Base-by-base conservation (phyloP, 1,140 invertebrate species). In the Drosophila equinoxialis region DNA sequence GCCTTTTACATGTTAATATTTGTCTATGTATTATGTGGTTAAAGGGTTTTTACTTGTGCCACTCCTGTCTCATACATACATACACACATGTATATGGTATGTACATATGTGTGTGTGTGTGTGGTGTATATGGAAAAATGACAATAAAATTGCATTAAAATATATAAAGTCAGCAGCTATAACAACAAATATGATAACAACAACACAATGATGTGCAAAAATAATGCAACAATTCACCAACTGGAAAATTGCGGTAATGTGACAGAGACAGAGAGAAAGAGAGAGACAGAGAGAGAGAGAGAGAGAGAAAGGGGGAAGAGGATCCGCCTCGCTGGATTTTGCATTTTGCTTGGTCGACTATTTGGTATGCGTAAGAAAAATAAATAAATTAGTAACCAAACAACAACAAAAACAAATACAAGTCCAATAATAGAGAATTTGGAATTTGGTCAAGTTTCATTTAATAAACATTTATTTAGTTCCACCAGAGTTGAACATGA, bases 71-170 rank as follows among this genome's bases (percentile, higher is more conserved):
- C 1, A 30, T 35, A 30, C 23, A 30, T 35, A 30, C 23, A 23
- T 26, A 26, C 23, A 26, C 23, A 26, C 23, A 4, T 26, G 23
- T 48, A 57, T 14, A 17, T 48, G 2, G 3, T 58, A 57, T 11
- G 41, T 35, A 37, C 39, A 37, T 60, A 33, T 37, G 5, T 37
- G 10, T 10, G 6, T 17, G 23, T 41, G 7, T 23, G n/a, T 41
- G 62, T 71, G 61, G 6, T 23, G 17, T 60, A 48, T 69, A 78
- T 68, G 82, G 74, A 86, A 75, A 42, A 72, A 86, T 86, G 74
- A 79, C 75, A 86, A 81, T 86, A 81, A 86, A 85, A 85, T 78
- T 60, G 75, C 76, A 81, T 70, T 70, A 78, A 85, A 81, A 48
- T 30, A 33, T 17, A 66, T 63, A 73, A 59, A 58, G 51, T 65